phyloP scores from a whole-genome alignment of 2,113 vertebrate species.

The Arenaria interpres region DNA sequence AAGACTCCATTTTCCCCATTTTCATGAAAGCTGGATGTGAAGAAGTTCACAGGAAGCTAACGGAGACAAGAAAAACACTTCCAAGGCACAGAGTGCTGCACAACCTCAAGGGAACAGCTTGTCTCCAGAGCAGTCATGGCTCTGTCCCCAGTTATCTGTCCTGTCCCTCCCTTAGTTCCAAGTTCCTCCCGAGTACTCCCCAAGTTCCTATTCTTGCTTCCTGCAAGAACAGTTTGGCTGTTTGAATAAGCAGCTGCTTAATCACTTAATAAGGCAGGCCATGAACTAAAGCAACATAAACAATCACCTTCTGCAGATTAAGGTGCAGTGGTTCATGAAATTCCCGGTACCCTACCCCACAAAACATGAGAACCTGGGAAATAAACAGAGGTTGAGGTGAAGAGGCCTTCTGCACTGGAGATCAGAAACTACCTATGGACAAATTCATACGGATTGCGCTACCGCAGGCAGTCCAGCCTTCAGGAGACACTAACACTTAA shows the following conservation, averaged over 20 bases:
- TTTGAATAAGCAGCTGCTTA: neutral
- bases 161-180: neutral
- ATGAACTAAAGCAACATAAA: neutral
- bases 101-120: neutral
- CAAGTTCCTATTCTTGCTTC: neutral
- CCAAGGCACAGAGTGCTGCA: neutral
- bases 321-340: neutral
- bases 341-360: neutral
- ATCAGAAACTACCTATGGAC: neutral
- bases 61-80: neutral
- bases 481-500: neutral
- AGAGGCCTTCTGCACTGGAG: neutral
- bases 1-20: neutral
- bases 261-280: neutral
- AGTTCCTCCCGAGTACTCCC: no score
- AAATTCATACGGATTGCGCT: neutral
- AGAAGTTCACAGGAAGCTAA: neutral
- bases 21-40: neutral
- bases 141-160: neutral
- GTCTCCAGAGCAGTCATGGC: fast-evolving
- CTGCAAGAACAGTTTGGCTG: neutral
- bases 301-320: neutral
- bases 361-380: neutral
- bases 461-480: neutral
- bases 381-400: neutral